A percentile compares a stretch with the other conserved stretches of the same genome.
Conservation (phyloP, 2,888 invertebrate species). For the Monopis laevigella region DNA sequence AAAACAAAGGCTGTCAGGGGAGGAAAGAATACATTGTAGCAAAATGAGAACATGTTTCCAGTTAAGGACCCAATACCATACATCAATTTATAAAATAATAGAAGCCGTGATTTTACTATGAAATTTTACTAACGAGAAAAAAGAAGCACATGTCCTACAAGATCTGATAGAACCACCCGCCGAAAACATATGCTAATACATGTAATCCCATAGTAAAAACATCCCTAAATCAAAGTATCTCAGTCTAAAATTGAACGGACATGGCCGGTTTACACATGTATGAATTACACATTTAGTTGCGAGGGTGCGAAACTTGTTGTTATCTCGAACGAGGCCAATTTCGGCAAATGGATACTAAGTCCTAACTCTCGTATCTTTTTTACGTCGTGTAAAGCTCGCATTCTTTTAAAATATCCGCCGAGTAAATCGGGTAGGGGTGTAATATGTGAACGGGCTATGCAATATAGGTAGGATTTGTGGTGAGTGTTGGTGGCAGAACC, state of each 20-base stretch:
- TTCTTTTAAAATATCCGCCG: slow-evolving; percentile 62
- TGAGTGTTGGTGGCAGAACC: slow-evolving; percentile 20
- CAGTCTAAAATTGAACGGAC: slow-evolving; percentile 21
- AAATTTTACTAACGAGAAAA: slow-evolving; percentile 36
- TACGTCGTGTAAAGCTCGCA: slow-evolving; percentile 46
- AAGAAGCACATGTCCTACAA: slow-evolving; percentile 44
- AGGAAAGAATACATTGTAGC: background rate
- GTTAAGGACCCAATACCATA: background rate
- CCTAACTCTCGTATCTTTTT: slow-evolving; percentile 62
- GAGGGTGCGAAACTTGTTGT: slow-evolving; percentile 67
- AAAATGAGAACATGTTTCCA: background rate
- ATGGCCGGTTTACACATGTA: slow-evolving; percentile 48
- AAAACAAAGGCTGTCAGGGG: background rate
- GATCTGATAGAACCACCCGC: slow-evolving; percentile 49
- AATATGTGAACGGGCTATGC: slow-evolving; percentile 35
- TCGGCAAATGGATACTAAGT: slow-evolving; percentile 68
- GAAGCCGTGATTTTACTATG: slow-evolving; percentile 5
- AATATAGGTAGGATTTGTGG: slow-evolving; percentile 61
- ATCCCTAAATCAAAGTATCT: slow-evolving; percentile 20
- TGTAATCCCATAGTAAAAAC: slow-evolving; percentile 17
- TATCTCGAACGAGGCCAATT: slow-evolving; percentile 66
- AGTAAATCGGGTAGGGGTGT: slow-evolving; percentile 29
- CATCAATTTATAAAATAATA: slow-evolving; percentile 1
- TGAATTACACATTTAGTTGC: slow-evolving; percentile 63
- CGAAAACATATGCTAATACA: slow-evolving; percentile 45